These are phyloP conservation scores for Harpalus rubripes DNA, from an alignment of 2,888 invertebrate species.

Conservation along the genomic window DNA sequence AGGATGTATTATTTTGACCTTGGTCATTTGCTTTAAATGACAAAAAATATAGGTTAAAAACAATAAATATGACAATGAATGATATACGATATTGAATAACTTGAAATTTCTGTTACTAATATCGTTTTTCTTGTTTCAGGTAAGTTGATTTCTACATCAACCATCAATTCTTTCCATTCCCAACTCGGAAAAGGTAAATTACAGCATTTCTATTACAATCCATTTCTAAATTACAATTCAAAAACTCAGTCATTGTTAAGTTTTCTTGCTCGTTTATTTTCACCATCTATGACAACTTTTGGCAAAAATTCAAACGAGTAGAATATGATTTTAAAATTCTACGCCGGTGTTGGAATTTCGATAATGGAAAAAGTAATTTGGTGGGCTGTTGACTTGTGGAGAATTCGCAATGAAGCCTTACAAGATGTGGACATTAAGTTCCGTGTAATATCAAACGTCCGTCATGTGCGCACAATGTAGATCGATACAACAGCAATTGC, in stretches of 20 bases:
- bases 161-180: not conserved
- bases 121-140: not conserved
- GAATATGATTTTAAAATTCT: not conserved
- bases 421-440: constrained; percentile 13
- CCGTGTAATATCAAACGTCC: constrained; percentile 20
- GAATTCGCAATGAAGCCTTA: constrained; percentile 13
- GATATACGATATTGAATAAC: no score
- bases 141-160: no score
- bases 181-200: not conserved
- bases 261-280: not conserved
- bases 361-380: constrained; percentile 4
- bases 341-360: not conserved
- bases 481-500: constrained; percentile 39
- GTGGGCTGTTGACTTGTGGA: not conserved
- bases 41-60: no score
- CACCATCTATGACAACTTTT: not conserved
- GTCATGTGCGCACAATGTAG: constrained; percentile 14
- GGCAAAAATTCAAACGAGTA: not conserved
- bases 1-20: no score
- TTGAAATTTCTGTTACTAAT: not conserved
- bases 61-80: no score
- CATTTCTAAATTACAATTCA: not conserved
- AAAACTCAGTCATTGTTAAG: not conserved
- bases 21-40: no score
- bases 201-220: not conserved